Evolutionary conservation across 92 coral and sea anemone genomes (phyloP).

Genomic region (Umimayanthus kanabou): DNA sequence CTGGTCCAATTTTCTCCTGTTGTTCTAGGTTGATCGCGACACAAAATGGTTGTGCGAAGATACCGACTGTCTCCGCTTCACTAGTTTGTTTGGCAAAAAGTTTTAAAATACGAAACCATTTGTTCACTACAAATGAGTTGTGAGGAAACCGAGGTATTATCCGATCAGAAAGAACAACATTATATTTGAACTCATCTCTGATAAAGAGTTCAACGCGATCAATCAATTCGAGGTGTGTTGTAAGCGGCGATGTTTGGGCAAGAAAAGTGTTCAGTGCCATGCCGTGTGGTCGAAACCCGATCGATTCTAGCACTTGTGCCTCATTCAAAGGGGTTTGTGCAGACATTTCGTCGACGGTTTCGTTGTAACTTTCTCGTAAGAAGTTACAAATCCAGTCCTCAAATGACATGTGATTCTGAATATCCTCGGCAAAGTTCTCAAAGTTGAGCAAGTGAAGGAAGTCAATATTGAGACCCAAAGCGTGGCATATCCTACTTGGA

Average conservation of each 20-base stretch:
- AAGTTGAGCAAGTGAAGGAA: slow-evolving; percentile 42
- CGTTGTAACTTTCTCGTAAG: slow-evolving; percentile 21
- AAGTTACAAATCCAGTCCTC: slow-evolving; percentile 50
- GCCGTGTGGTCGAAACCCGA: slow-evolving; percentile 52
- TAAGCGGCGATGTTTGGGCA: slow-evolving; percentile 25
- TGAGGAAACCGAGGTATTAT: slow-evolving; percentile 36
- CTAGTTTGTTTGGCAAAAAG: not conserved
- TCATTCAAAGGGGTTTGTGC: not conserved
- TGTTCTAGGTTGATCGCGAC: slow-evolving; percentile 41
- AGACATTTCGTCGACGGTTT: not conserved
- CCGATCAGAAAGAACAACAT: slow-evolving; percentile 36
- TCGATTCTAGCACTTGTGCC: slow-evolving; percentile 29
- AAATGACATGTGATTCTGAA: slow-evolving; percentile 36
- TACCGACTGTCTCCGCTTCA: not conserved
- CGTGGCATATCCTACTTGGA: slow-evolving; percentile 31
- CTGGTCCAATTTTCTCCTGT: not conserved
- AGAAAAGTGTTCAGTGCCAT: slow-evolving; percentile 33
- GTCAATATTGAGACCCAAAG: slow-evolving; percentile 52
- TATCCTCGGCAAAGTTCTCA: slow-evolving; percentile 29
- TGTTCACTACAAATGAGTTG: slow-evolving; percentile 5
- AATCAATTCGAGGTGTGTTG: slow-evolving; percentile 49
- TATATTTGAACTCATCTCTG: slow-evolving; percentile 56
- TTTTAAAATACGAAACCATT: slow-evolving; percentile 14
- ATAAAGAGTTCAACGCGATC: slow-evolving; percentile 54
- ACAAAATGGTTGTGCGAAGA: not conserved